Evolutionary conservation across 92 coral and sea anemone genomes (phyloP), one percentile per base, ranked within the genome.

Genomic region (Porites rus): DNA sequence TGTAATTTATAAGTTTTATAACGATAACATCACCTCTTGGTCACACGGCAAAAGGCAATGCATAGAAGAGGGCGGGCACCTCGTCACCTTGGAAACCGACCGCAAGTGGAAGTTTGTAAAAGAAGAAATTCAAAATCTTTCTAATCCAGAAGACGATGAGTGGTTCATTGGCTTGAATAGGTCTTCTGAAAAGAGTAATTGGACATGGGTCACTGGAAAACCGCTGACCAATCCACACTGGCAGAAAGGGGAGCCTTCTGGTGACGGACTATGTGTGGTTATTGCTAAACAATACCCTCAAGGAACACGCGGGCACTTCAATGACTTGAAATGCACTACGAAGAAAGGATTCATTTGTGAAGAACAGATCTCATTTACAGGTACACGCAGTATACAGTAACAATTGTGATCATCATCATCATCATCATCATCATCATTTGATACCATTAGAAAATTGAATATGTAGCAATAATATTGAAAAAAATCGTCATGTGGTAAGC

Each of bases 151-250:
- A 18, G 0, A 10, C 2, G 12, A 89, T 24, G 95, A 92, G 70
- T 92, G 95, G 95, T 88, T 75, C 69, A 82, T 92, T 14, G 95
- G 95, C 20, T 38, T 80, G 12, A 52, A 16, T 8, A 21, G 2
- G 1, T 65, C 70, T 19, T 12, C 25, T 0, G 25, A 7, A 16
- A 10, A n/a, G 4, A 51, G 17, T 43, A 17, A 18, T 52, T 92
- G 93, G 95, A 76, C 68, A 70, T 92, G 95, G 95, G 56, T 89
- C 61, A 89, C 83, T 18, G 95, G 95, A 18, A 64, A 66, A 25
- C 91, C 84, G 22, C 80, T 86, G 53, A 72, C 62, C 66, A 86
- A 88, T 28, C 76, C 72, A 31, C 91, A 77, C 67, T 92, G 95
- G 95, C 95, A 92, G 76, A 50, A 8, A 0, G 11, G 22, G 21